Evolutionary conservation across 1,140 invertebrate genomes (phyloP).

Genomic region (Trichonephila inaurata): DNA sequence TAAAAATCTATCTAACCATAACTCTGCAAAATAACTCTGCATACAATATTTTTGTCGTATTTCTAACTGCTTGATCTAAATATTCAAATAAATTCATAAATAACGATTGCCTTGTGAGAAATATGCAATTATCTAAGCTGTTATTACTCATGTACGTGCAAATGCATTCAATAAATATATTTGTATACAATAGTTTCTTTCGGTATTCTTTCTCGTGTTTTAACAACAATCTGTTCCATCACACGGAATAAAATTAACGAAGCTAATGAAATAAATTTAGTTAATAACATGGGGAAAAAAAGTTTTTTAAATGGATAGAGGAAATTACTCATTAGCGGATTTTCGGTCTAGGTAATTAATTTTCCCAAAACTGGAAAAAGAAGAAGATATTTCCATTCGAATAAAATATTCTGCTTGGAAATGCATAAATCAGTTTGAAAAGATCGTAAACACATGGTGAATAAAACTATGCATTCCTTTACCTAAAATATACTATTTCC

Average conservation of each 20-base stretch:
- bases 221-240: neutral
- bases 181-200: neutral
- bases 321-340: constrained; percentile 38
- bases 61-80: too few species aligned
- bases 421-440: neutral
- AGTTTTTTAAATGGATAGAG: neutral
- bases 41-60: too few species aligned
- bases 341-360: constrained; percentile 31
- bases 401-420: neutral
- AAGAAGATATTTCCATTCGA: neutral
- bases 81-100: too few species aligned
- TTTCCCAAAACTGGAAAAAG: neutral
- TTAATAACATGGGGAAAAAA: neutral
- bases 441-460: neutral
- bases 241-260: neutral
- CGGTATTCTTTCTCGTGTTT: too few species aligned
- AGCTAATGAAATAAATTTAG: neutral
- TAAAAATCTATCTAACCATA: too few species aligned
- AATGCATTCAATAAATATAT: too few species aligned
- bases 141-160: too few species aligned
- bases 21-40: too few species aligned
- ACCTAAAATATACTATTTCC: neutral
- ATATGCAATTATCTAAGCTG: too few species aligned
- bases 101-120: too few species aligned
- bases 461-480: neutral